Evolutionary conservation across 2,797 vertebrate genomes (phyloP).

Genomic region (Phoebastria nigripes): DNA sequence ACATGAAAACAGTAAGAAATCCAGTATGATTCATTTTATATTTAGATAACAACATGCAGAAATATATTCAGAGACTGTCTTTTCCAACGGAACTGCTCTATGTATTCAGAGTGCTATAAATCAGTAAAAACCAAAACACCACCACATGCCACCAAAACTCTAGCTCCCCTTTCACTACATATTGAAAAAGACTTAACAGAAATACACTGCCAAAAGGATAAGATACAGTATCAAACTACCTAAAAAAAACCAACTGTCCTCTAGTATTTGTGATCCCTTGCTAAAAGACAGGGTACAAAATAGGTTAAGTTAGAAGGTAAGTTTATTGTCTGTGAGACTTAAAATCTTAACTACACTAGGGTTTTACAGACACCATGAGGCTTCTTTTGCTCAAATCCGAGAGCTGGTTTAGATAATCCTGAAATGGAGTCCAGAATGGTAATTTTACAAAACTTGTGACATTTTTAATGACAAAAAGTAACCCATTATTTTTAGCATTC

Average conservation of each 20-base stretch:
- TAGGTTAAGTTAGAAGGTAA: not conserved
- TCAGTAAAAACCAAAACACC: not conserved
- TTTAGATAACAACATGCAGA: not conserved
- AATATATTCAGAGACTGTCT: not conserved
- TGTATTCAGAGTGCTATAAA: not conserved
- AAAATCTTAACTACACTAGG: not conserved
- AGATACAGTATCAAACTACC: not conserved
- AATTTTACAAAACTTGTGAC: not conserved
- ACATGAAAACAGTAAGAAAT: not conserved
- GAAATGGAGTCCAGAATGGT: not conserved
- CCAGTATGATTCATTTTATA: not conserved
- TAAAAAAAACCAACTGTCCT: not conserved
- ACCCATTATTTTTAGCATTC: not conserved
- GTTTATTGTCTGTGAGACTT: not conserved
- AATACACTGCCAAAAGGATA: not conserved
- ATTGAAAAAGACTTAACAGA: not conserved
- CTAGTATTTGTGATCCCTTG: not conserved
- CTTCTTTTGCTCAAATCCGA: not conserved
- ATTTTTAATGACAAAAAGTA: not conserved
- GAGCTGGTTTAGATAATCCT: not conserved
- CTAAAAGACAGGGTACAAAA: not conserved
- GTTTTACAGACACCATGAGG: not conserved
- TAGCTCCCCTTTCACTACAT: not conserved
- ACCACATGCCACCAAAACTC: not conserved
- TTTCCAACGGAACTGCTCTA: not conserved